A percentile compares a stretch with the other conserved stretches of the same genome.
Conservation (phyloP, 2,797 vertebrate genomes). For the Moxostoma hubbsi region DNA sequence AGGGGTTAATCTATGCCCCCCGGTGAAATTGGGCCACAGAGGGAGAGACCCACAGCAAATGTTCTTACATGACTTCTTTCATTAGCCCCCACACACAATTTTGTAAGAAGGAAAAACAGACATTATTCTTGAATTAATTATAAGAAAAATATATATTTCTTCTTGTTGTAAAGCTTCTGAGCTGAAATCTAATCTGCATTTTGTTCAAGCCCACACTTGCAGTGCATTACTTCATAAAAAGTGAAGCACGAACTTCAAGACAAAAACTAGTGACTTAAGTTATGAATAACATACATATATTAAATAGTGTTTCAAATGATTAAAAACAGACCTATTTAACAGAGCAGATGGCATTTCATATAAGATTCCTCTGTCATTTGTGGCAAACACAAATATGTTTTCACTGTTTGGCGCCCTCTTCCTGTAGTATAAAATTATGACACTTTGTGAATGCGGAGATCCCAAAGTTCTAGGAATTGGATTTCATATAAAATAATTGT, state of each 20-base stretch:
- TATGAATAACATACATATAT: neutral
- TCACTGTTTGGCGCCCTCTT: slow-evolving; percentile 32
- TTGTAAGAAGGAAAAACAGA: neutral
- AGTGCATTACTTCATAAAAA: neutral
- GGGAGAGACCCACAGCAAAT: slow-evolving; percentile 19
- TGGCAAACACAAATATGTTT: neutral
- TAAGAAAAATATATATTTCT: neutral
- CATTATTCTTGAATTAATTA: slow-evolving; percentile 7
- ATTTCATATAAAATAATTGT: neutral
- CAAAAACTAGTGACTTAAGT: too few species aligned
- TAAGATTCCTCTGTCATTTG: neutral
- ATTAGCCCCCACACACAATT: slow-evolving; percentile 13
- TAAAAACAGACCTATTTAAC: neutral
- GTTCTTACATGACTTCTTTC: slow-evolving; percentile 22
- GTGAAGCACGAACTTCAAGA: too few species aligned
- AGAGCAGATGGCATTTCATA: neutral
- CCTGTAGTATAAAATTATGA: slow-evolving; percentile 14
- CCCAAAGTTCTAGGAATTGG: neutral
- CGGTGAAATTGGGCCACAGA: slow-evolving; percentile 37
- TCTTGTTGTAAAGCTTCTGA: neutral
- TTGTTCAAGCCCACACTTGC: neutral
- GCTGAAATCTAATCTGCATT: neutral
- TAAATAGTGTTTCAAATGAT: neutral
- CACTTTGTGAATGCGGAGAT: neutral
- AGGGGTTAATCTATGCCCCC: slow-evolving; percentile 31